Evolutionary conservation across 2,797 vertebrate genomes (phyloP), one percentile per base, ranked within the genome.

Genomic region (Channa striata): DNA sequence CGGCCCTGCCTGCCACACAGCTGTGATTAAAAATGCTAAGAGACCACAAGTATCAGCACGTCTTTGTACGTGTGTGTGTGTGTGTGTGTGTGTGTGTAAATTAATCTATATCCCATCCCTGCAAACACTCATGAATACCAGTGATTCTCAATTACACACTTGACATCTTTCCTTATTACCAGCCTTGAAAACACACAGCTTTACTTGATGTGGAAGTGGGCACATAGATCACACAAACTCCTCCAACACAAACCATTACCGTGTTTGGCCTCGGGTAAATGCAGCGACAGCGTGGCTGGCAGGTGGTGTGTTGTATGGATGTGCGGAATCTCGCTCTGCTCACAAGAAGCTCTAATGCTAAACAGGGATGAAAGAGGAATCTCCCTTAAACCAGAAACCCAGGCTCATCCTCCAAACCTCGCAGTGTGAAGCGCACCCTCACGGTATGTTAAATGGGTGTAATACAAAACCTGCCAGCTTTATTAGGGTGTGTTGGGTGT

Each of bases 401-500:
- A 70, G 73, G 61, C 56, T 84, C 73, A 60, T 74, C 73, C 25
- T 64, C 20, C 34, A 2, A 54, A 49, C 59, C 64, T 57, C 0
- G 49, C 54, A 46, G 76, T 84, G 86, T 84, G 72, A 82, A 83
- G 78, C 47, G 68, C 62, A 34, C 56, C 39, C 80, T 79, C 23
- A 7, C 68, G 77, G 70, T 57, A 73, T 71, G 80, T 63, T 79
- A 86, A 88, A 86, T 87, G 85, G 76, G 36, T n/a, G 78, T 72
- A 81, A 86, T 61, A 65, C 82, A 87, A 86, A 89, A 87, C 82
- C 77, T 19, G 57, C 82, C 77, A 72, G 77, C 65, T 89, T 88
- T 84, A 82, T 81, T 80, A 77, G 80, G 76, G 75, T 59, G 79
- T 83, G 81, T 72, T 79, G 74, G 78, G 68, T 81, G 83, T 36